Conservation (phyloP, 2,113 vertebrate species). For the Axis porcinus region DNA sequence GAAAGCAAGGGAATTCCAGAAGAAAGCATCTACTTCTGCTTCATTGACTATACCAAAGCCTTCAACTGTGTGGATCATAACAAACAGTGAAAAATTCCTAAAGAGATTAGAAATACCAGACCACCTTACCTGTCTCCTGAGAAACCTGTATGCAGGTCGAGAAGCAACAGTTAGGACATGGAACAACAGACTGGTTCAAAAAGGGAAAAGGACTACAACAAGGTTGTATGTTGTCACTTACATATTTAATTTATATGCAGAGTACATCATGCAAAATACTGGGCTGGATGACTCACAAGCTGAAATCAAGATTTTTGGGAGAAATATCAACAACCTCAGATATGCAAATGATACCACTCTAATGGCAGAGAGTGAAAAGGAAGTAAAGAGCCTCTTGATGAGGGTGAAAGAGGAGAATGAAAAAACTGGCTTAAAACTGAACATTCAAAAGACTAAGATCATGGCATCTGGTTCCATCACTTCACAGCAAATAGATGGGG, state of each 20-base stretch:
- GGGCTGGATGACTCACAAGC: neutral
- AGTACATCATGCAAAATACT: neutral
- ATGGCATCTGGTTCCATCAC: neutral
- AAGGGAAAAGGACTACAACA: neutral
- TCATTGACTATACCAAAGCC: neutral
- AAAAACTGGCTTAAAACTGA: neutral
- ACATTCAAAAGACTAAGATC: neutral
- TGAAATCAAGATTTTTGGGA: neutral
- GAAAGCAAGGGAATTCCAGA: neutral
- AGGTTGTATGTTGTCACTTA: neutral
- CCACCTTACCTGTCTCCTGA: neutral
- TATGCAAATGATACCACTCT: neutral
- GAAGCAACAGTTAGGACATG: neutral
- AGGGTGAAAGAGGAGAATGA: neutral
- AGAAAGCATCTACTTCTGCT: neutral
- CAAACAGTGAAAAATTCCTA: neutral
- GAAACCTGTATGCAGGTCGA: neutral
- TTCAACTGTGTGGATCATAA: neutral
- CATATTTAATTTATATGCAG: neutral
- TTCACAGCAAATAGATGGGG: neutral
- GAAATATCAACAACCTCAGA: neutral
- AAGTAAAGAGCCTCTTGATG: neutral
- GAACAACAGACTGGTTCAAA: neutral
- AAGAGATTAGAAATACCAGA: neutral
- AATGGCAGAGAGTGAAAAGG: neutral